Conservation (phyloP, 2,113 vertebrate species). For the Varanus komodoensis region DNA sequence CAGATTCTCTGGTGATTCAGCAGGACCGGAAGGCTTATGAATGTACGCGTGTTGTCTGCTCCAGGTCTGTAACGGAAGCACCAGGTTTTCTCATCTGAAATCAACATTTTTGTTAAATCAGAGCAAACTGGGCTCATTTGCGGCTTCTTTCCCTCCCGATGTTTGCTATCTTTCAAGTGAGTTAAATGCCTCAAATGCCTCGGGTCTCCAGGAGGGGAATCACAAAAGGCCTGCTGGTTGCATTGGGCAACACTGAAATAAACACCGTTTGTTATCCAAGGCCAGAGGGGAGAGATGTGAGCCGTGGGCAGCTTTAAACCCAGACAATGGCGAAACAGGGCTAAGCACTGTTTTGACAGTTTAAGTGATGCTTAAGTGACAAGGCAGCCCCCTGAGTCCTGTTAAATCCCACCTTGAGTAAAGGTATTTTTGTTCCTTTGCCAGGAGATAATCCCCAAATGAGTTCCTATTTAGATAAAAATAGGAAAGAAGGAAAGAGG, state of each 20-base stretch:
- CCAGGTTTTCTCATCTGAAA: background rate
- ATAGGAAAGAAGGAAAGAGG: slow-evolving; percentile 7
- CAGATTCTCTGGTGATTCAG: no score
- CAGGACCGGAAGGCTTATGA: background rate
- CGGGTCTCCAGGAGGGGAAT: background rate
- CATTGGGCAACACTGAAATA: background rate
- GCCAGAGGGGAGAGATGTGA: background rate
- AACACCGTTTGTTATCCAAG: background rate
- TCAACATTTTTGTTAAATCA: background rate
- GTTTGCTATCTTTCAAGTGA: background rate
- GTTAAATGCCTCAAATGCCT: background rate
- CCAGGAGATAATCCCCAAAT: background rate
- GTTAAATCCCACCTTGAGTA: background rate
- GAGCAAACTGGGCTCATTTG: background rate
- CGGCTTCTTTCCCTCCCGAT: background rate
- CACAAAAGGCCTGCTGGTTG: background rate
- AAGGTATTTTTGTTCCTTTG: background rate
- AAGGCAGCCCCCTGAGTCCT: background rate
- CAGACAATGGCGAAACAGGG: background rate
- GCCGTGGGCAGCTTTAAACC: background rate
- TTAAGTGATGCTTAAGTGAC: slow-evolving; percentile 11
- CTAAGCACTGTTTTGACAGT: slow-evolving; percentile 18
- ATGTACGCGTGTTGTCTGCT: background rate
- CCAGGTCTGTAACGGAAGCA: background rate
- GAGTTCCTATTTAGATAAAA: background rate